Base-by-base conservation (phyloP, 1,140 invertebrate species). In the Nasonia vitripennis region DNA sequence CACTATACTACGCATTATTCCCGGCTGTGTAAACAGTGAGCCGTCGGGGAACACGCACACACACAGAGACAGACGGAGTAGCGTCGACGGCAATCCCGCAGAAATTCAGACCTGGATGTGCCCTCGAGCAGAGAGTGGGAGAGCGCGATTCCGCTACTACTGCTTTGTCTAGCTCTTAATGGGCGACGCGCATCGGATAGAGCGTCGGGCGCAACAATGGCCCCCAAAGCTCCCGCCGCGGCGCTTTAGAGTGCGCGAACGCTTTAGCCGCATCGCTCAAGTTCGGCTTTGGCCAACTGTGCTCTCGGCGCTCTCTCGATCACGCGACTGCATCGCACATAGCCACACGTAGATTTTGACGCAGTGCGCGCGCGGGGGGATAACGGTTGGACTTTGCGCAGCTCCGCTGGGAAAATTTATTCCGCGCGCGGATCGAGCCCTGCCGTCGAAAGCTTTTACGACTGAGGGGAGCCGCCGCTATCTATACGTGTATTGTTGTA, bases 151-250 rank as follows among this genome's bases (percentile, higher is more conserved):
- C 17, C 51, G 51, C 14, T 55, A 62, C 20, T 41, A 20, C 45
- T 23, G 75, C 75, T 78, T 78, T 78, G 75, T 78, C 45, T 51
- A 23, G 45, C 75, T 51, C 45, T 78, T 78, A 78, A 78, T 78
- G 20, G 45, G 23, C 27, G 75, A 77, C 74, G 41, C 51, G 51
- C 51, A 45, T 45, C 41, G n/a, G 74, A 48, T 77, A 45, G 74
- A 77, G 41, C 23, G 20, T 62, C 1, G 6, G 0, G 5, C 17
- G 6, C 45, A 23, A 78, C 75, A 78, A 78, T 78, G 34, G 41
- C 1, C 2, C 41, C 41, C 41, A 77, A 78, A 78, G 75, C 20
- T 5, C 12, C 14, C 14, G 17, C 2, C 12, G 51, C 17, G 23
- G 3, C 14, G 45, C 27, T 78, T 78, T 31, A 51, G 45, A 77